Evolutionary conservation across 1,140 invertebrate species (phyloP).

Genomic region (Brachionus calyciflorus): DNA sequence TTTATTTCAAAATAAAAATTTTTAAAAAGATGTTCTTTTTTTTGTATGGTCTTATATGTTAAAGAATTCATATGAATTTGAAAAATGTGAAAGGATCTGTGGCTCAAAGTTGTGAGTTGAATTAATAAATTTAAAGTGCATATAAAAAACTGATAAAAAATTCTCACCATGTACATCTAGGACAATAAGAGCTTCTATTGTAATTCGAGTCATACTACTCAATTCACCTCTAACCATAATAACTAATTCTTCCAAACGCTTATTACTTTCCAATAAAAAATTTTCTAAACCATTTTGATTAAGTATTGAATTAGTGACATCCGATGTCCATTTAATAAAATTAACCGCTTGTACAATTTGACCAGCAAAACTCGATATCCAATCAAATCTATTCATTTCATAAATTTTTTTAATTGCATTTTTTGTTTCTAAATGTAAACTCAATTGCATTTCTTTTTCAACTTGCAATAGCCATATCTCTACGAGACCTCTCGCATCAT

Average conservation of each 20-base stretch:
- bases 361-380: constrained; percentile 69
- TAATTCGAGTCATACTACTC: constrained; percentile 55
- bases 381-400: constrained; percentile 66
- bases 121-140: too few relatives aligned
- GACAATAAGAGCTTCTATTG: constrained; percentile 60
- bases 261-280: constrained; percentile 56
- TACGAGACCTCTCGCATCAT: constrained; percentile 69
- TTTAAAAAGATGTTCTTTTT: too few relatives aligned
- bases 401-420: constrained; percentile 53
- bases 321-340: not conserved
- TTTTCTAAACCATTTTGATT: constrained; percentile 49
- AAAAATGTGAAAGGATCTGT: too few relatives aligned
- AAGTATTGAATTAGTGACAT: constrained; percentile 51
- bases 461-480: constrained; percentile 62
- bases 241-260: constrained; percentile 60
- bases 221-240: constrained; percentile 61
- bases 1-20: not conserved
- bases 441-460: constrained; percentile 59
- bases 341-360: constrained; percentile 67
- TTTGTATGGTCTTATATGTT: too few relatives aligned
- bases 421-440: constrained; percentile 56
- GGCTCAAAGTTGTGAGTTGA: too few relatives aligned
- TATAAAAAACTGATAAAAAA: constrained; percentile 12
- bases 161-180: constrained; percentile 62
- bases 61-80: too few relatives aligned